Evolutionary conservation across 2,113 vertebrate species (phyloP).

Genomic region (Columbina picui): DNA sequence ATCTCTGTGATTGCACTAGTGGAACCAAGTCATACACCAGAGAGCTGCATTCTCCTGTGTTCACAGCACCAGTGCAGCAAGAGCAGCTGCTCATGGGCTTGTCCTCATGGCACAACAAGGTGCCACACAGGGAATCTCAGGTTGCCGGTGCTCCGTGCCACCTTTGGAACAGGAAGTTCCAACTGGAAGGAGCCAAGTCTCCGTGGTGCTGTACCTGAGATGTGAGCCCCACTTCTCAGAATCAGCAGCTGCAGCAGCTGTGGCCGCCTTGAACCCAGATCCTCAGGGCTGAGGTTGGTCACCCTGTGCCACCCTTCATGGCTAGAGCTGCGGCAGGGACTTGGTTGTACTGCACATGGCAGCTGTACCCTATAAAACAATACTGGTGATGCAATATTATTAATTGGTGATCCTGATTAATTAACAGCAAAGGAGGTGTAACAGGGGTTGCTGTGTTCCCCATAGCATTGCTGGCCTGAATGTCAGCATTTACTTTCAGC

Average conservation of each 20-base stretch:
- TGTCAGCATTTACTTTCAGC: neutral
- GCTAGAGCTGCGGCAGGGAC: neutral
- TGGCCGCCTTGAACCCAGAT: neutral
- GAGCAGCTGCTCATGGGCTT: neutral
- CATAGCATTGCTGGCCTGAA: neutral
- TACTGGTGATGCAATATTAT: neutral
- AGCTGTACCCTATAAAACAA: neutral
- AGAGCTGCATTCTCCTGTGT: accelerated
- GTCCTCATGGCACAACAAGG: neutral
- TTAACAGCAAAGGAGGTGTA: neutral
- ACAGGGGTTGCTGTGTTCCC: neutral
- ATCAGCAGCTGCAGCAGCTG: neutral
- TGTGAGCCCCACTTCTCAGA: neutral
- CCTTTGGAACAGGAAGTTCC: neutral
- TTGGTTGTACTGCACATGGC: neutral
- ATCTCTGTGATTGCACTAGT: neutral
- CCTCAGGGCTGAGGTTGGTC: neutral
- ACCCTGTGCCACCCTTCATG: accelerated
- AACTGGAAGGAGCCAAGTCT: neutral
- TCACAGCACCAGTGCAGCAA: neutral
- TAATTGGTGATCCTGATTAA: neutral
- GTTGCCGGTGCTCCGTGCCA: neutral
- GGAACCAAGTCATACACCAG: neutral
- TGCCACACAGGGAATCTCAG: accelerated
- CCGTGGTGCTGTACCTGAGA: neutral